Percentiles rank a stretch among this genome's conserved stretches.
Evolutionary conservation across 1,140 invertebrate genomes (phyloP).

Genomic region (Polypedilum pembai): DNA sequence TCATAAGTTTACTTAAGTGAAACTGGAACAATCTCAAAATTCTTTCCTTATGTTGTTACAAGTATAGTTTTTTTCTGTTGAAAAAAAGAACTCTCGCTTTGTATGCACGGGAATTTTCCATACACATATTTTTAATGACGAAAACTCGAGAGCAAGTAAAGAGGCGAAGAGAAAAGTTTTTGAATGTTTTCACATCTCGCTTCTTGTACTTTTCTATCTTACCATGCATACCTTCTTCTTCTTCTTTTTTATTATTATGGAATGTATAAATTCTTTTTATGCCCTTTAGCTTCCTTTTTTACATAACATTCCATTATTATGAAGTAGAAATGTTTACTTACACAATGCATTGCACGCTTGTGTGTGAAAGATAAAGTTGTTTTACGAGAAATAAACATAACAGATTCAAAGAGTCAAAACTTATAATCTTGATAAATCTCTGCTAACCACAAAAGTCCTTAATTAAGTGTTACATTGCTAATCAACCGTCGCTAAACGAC

Average conservation of each 20-base stretch:
- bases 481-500: neutral
- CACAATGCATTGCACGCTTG: neutral
- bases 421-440: conserved; percentile 14
- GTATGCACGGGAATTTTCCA: neutral
- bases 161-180: conserved; percentile 8
- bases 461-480: conserved; percentile 18
- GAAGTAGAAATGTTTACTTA: neutral
- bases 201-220: neutral
- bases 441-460: neutral
- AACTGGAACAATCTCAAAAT: no score
- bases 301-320: neutral
- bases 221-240: no score
- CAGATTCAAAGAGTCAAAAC: neutral
- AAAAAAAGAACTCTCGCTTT: no score
- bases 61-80: no score
- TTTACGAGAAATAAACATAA: neutral
- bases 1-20: no score
- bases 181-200: neutral
- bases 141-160: neutral
- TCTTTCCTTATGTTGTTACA: no score
- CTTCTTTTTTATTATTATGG: no score
- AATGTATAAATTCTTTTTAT: neutral
- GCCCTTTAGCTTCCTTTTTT: neutral
- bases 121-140: neutral
- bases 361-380: neutral